Evolutionary conservation across 2,888 invertebrate genomes (phyloP).

Genomic region (Disparrhopalites patrizii): DNA sequence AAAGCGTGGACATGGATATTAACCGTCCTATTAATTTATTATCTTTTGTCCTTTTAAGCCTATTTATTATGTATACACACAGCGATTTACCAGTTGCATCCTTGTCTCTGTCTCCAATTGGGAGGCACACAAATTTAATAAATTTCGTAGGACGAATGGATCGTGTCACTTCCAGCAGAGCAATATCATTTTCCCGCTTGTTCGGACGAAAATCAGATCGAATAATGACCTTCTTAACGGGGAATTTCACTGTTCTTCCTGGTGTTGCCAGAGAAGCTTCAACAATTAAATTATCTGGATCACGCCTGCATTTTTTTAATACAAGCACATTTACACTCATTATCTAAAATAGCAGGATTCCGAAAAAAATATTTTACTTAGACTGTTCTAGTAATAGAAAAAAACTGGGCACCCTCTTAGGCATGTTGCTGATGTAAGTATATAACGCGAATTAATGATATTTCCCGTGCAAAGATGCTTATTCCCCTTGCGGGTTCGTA

Average conservation of each 20-base stretch:
- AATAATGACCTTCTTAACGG: neutral
- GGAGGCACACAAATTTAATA: constrained; percentile 19
- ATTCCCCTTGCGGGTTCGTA: neutral
- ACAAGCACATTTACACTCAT: neutral
- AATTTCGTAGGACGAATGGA: neutral
- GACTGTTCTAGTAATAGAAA: neutral
- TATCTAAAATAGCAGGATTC: no score
- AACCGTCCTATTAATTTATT: no score
- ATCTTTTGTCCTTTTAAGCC: no score
- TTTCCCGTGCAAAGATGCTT: constrained; percentile 27
- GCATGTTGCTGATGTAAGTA: constrained; percentile 18
- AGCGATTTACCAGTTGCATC: constrained; percentile 1
- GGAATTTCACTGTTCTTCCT: neutral
- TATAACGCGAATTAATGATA: constrained; percentile 21
- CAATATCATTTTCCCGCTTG: constrained; percentile 9
- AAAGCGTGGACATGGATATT: no score
- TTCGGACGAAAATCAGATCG: neutral
- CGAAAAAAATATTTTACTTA: no score
- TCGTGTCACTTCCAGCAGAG: constrained; percentile 1
- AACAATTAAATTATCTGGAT: neutral
- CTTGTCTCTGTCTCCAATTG: neutral
- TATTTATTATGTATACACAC: no score
- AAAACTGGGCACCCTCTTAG: constrained; percentile 1
- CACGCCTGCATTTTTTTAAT: neutral
- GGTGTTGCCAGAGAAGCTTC: neutral